Conservation (phyloP, 2,113 vertebrate genomes). For the Coreoperca whiteheadi region DNA sequence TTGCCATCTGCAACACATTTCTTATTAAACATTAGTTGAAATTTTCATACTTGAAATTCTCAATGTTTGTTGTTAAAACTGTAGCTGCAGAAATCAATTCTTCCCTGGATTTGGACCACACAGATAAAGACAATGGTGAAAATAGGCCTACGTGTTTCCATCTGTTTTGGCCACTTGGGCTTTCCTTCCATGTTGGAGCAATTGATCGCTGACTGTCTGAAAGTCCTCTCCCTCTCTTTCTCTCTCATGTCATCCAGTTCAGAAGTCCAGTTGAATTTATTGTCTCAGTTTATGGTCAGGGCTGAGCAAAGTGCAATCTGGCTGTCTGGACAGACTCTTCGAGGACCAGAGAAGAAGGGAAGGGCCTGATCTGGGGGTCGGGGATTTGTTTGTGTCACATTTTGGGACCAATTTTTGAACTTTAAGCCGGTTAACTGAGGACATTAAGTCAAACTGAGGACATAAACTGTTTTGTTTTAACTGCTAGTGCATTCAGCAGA, state of each 20-base stretch:
- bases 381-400: conserved; percentile 9
- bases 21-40: conserved; percentile 1
- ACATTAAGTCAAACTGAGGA: neutral
- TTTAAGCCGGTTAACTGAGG: neutral
- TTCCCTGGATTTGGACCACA: conserved; percentile 24
- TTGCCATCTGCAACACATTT: conserved; percentile 21
- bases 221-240: conserved; percentile 68
- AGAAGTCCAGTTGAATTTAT: conserved; percentile 78
- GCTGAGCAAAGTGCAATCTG: conserved; percentile 81
- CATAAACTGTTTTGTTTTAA: conserved; percentile 5
- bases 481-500: neutral
- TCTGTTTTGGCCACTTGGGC: conserved; percentile 34
- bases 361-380: neutral
- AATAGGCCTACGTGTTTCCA: neutral
- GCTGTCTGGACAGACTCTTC: conserved; percentile 70
- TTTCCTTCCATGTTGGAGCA: conserved; percentile 75
- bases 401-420: conserved; percentile 10
- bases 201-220: conserved; percentile 77
- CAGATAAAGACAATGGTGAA: conserved; percentile 13
- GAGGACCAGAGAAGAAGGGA: conserved; percentile 47
- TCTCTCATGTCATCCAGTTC: conserved; percentile 73
- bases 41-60: neutral
- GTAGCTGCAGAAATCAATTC: conserved; percentile 53
- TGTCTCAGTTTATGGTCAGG: conserved; percentile 75
- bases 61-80: conserved; percentile 1